phyloP scores from a whole-genome alignment of 2,888 invertebrate species.

The Drosophila pseudotalamancana region DNA sequence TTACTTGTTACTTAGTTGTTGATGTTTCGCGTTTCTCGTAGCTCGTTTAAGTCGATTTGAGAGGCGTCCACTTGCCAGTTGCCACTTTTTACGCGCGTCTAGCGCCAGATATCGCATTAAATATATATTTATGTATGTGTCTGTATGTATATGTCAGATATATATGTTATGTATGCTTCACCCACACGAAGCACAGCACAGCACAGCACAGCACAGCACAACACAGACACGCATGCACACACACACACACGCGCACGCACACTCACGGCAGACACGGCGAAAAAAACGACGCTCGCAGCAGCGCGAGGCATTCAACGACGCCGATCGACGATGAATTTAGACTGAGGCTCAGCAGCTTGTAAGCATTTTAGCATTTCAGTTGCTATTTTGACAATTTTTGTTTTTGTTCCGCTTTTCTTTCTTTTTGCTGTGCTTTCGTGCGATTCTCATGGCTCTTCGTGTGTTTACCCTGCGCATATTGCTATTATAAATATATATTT shows the following conservation, averaged over 20 bases:
- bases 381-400: slow-evolving; percentile 71
- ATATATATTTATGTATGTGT: slow-evolving; percentile 5
- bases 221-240: slow-evolving; percentile 1
- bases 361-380: slow-evolving; percentile 63
- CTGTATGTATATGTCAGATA: background rate
- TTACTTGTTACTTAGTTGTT: slow-evolving; percentile 29
- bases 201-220: background rate
- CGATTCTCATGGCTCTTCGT: slow-evolving; percentile 67
- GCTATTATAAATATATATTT: slow-evolving; percentile 13
- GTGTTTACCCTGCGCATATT: slow-evolving; percentile 53
- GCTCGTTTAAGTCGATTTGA: slow-evolving; percentile 36
- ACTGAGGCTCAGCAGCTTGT: slow-evolving; percentile 73
- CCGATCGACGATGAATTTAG: slow-evolving; percentile 75
- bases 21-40: slow-evolving; percentile 31
- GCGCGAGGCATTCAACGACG: slow-evolving; percentile 45
- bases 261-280: background rate
- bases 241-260: slow-evolving; percentile 18
- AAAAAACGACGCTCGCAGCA: slow-evolving; percentile 38
- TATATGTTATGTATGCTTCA: slow-evolving; percentile 1
- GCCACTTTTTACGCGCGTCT: slow-evolving; percentile 17
- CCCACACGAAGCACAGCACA: slow-evolving; percentile 5
- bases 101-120: slow-evolving; percentile 39
- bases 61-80: slow-evolving; percentile 9
- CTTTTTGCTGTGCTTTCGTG: slow-evolving; percentile 71
- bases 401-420: slow-evolving; percentile 63